Conservation (phyloP, 2,113 vertebrate genomes). For the Pao palembangensis region DNA sequence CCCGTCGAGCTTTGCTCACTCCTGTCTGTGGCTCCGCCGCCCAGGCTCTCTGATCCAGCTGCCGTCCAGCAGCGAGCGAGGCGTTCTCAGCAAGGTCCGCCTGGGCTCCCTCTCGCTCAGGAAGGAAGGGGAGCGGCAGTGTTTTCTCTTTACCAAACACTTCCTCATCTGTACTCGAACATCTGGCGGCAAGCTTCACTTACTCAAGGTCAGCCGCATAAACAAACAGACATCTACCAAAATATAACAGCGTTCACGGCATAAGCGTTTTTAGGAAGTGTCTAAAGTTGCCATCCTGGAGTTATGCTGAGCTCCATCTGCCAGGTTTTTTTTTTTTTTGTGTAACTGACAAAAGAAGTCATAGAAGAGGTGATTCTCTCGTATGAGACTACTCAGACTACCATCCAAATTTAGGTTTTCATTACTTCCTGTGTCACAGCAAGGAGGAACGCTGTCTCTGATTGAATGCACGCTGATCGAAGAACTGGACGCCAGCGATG, state of each 20-base stretch:
- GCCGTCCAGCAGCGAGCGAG: slow-evolving; percentile 91
- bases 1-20: neutral
- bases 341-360: too few relatives aligned
- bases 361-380: too few relatives aligned
- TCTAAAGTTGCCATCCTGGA: too few relatives aligned
- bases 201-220: slow-evolving; percentile 83
- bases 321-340: too few relatives aligned
- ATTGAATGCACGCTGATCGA: slow-evolving; percentile 92
- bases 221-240: neutral
- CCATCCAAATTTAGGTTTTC: too few relatives aligned
- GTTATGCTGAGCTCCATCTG: neutral
- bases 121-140: slow-evolving; percentile 94
- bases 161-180: slow-evolving; percentile 93
- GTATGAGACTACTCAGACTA: too few relatives aligned
- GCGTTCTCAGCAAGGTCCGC: slow-evolving; percentile 92
- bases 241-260: neutral
- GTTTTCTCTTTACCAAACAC: slow-evolving; percentile 95
- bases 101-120: slow-evolving; percentile 88
- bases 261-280: too few relatives aligned
- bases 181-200: slow-evolving; percentile 92
- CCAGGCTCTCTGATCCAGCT: slow-evolving; percentile 94
- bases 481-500: slow-evolving; percentile 85
- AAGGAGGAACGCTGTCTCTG: slow-evolving; percentile 89
- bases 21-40: neutral
- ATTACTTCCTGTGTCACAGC: slow-evolving; percentile 66